These are phyloP conservation scores for Mesocentrotus franciscanus DNA, from an alignment of 53 echinoderm and acorn worm species.

Conservation along the genomic window DNA sequence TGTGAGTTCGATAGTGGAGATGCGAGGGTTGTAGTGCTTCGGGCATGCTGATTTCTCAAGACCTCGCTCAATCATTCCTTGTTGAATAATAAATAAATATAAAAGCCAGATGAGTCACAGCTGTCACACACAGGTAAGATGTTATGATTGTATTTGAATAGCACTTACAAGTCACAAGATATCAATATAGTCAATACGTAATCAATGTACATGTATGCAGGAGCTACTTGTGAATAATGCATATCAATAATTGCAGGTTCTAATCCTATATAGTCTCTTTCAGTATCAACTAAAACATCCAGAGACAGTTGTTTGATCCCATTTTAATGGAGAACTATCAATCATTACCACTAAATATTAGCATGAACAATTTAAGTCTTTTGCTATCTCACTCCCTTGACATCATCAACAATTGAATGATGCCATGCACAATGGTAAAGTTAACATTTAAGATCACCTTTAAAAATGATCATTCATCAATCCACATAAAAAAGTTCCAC, in stretches of 20 bases:
- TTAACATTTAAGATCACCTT: too few species aligned
- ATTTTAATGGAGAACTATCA: too few species aligned
- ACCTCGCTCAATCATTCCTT: conserved; percentile 92
- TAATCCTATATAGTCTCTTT: too few species aligned
- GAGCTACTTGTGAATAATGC: neutral
- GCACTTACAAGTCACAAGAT: neutral
- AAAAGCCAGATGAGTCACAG: neutral
- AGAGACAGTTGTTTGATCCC: too few species aligned
- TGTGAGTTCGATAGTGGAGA: conserved; percentile 77
- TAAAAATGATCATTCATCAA: too few species aligned
- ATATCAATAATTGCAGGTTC: neutral
- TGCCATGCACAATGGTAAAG: too few species aligned
- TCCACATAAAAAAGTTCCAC: too few species aligned
- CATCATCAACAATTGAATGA: too few species aligned
- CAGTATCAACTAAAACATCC: too few species aligned
- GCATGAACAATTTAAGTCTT: too few species aligned
- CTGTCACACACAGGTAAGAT: neutral
- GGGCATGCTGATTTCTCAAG: conserved; percentile 86
- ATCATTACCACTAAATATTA: too few species aligned
- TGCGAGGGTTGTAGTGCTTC: conserved; percentile 76
- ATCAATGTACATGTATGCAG: neutral
- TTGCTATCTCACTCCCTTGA: too few species aligned
- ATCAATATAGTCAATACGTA: neutral
- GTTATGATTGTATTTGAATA: neutral
- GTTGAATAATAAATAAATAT: neutral